These are phyloP conservation scores for Paratrypauchen microcephalus DNA, from an alignment of 2,797 vertebrate species.

Conservation along the genomic window DNA sequence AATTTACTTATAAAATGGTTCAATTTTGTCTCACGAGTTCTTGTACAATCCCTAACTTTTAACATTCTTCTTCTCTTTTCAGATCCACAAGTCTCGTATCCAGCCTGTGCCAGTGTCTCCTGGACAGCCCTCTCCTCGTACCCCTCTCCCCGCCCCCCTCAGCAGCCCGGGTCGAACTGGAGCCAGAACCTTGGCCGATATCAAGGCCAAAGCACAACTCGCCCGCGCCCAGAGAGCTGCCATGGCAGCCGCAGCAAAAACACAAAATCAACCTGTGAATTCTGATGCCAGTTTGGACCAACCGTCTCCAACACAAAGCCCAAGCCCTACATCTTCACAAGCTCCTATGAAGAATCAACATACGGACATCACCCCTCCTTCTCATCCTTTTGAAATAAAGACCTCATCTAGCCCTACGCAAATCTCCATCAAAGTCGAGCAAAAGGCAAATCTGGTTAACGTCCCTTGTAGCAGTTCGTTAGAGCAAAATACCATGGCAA, in stretches of 20 bases:
- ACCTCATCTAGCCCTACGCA: constrained; percentile 41
- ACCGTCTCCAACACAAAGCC: constrained; percentile 61
- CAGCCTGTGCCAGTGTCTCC: constrained; percentile 80
- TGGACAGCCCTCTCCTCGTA: constrained; percentile 86
- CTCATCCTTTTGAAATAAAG: constrained; percentile 37
- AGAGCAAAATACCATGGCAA: constrained; percentile 24
- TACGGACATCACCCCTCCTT: constrained; percentile 48
- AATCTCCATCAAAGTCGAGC: constrained; percentile 35
- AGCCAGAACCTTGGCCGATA: constrained; percentile 94
- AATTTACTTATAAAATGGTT: too few relatives aligned
- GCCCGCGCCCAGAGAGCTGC: constrained; percentile 90
- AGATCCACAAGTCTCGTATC: constrained; percentile 92
- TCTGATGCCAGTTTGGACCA: constrained; percentile 2
- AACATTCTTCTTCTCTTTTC: constrained; percentile 17
- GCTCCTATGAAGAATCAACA: constrained; percentile 62
- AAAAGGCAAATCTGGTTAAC: constrained; percentile 30
- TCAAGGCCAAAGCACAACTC: constrained; percentile 95
- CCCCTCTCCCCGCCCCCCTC: constrained; percentile 77
- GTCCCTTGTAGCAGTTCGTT: constrained; percentile 22
- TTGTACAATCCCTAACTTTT: background rate
- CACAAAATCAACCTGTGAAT: constrained; percentile 81
- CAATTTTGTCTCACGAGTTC: too few relatives aligned
- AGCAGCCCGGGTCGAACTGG: constrained; percentile 88
- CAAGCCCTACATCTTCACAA: constrained; percentile 81
- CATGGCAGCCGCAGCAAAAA: constrained; percentile 72